phyloP scores from a whole-genome alignment of 2,888 invertebrate genomes.

The Metalampra italica region DNA sequence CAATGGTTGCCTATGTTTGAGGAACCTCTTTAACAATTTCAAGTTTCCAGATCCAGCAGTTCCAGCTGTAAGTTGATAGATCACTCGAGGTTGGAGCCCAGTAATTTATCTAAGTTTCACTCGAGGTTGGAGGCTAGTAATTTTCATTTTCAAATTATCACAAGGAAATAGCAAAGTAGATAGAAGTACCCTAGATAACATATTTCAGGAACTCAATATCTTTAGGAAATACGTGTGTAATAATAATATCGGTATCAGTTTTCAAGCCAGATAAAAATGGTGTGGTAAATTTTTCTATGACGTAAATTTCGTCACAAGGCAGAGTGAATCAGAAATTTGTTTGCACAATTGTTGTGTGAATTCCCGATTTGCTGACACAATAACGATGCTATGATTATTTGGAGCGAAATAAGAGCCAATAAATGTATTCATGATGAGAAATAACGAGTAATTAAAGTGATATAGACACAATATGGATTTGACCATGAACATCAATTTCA shows the following conservation, averaged over 20 bases:
- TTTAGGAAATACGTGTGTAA: background rate
- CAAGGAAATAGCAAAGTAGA: background rate
- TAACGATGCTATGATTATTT: background rate
- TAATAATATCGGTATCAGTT: background rate
- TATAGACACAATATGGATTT: conserved; percentile 1
- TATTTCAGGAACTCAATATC: background rate
- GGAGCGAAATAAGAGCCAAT: background rate
- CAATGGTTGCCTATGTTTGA: too few species aligned
- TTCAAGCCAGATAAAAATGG: background rate
- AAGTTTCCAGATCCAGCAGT: too few species aligned
- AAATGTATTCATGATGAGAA: background rate
- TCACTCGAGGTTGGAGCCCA: too few species aligned
- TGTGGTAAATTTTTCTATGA: conserved; percentile 21
- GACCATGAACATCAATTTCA: conserved; percentile 8
- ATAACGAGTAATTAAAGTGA: background rate
- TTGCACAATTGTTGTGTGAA: conserved; percentile 11
- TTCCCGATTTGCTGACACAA: background rate
- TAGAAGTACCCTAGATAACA: background rate
- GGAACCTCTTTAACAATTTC: too few species aligned
- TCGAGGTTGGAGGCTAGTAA: too few species aligned
- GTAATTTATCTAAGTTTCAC: too few species aligned
- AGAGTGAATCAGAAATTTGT: conserved; percentile 22
- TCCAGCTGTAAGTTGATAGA: too few species aligned
- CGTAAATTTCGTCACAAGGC: conserved; percentile 36
- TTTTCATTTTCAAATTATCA: background rate